These are phyloP conservation scores for Corydoras maculifer DNA, from an alignment of 2,113 vertebrate genomes.

Conservation along the genomic window DNA sequence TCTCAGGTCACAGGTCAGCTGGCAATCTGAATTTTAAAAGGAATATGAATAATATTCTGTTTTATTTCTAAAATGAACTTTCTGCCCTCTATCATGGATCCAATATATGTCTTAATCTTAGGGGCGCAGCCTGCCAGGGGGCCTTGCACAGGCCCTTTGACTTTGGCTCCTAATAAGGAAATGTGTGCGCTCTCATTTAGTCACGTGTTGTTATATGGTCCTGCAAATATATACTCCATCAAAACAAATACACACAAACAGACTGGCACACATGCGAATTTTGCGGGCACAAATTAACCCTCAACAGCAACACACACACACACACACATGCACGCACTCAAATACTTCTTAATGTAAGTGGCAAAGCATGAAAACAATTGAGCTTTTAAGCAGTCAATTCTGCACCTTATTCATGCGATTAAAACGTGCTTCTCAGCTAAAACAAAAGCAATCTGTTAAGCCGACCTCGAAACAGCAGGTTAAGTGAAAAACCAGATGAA, in stretches of 20 bases:
- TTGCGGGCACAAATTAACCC: background rate
- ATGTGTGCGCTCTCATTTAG: slow-evolving; percentile 93
- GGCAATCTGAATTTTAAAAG: slow-evolving; percentile 99
- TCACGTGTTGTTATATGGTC: slow-evolving; percentile 75
- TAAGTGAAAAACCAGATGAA: slow-evolving; percentile 24
- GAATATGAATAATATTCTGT: slow-evolving; percentile 99
- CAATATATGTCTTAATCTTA: slow-evolving; percentile 99
- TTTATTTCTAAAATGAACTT: slow-evolving; percentile 99
- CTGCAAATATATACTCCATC: slow-evolving; percentile 68
- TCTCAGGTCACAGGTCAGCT: slow-evolving; percentile 98
- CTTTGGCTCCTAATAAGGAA: slow-evolving; percentile 99
- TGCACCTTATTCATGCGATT: slow-evolving; percentile 54
- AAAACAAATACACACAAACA: slow-evolving; percentile 51
- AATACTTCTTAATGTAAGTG: slow-evolving; percentile 16
- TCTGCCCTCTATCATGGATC: slow-evolving; percentile 99
- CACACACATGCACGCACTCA: slow-evolving; percentile 6
- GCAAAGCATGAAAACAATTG: slow-evolving; percentile 80
- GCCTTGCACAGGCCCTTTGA: slow-evolving; percentile 93
- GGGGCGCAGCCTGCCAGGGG: slow-evolving; percentile 93
- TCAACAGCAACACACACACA: slow-evolving; percentile 6
- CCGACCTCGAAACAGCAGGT: slow-evolving; percentile 31
- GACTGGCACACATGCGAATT: slow-evolving; percentile 60
- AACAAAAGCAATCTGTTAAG: slow-evolving; percentile 44
- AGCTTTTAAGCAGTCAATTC: slow-evolving; percentile 45
- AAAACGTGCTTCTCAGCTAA: slow-evolving; percentile 62